A percentile compares a stretch with the other conserved stretches of the same genome.
phyloP scores from a whole-genome alignment of 2,888 invertebrate genomes.

The Cheilosia vulpina region DNA sequence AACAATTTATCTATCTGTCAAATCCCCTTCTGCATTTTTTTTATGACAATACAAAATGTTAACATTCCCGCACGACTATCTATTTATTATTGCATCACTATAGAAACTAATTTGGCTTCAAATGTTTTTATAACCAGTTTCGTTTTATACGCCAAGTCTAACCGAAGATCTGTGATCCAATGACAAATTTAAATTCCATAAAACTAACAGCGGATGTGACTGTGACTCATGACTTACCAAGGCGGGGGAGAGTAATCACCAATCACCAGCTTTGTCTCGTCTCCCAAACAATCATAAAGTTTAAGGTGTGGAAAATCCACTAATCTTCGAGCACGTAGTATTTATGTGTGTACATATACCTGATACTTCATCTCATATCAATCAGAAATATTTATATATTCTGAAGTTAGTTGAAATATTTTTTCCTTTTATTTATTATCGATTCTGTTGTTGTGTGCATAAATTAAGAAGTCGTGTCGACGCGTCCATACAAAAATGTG shows the following conservation, averaged over 20 bases:
- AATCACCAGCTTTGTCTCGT: neutral
- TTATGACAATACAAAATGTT: no score
- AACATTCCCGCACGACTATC: no score
- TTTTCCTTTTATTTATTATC: conserved; percentile 3
- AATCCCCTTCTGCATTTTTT: no score
- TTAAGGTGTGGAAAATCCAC: conserved; percentile 42
- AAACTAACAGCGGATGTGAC: conserved; percentile 34
- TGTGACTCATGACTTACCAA: conserved; percentile 20
- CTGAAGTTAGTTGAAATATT: conserved; percentile 30
- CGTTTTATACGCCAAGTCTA: neutral
- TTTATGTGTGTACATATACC: neutral
- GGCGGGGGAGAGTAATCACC: neutral
- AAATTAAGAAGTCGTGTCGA: conserved; percentile 10
- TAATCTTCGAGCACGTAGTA: conserved; percentile 17
- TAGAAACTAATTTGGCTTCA: neutral
- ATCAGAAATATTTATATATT: conserved; percentile 41
- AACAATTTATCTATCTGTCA: no score
- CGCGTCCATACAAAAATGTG: neutral
- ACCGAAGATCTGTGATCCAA: conserved; percentile 9
- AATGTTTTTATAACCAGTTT: conserved; percentile 19
- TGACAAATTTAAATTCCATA: conserved; percentile 34
- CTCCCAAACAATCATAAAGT: conserved; percentile 18
- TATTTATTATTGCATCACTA: no score
- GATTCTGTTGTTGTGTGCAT: conserved; percentile 6
- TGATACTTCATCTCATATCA: conserved; percentile 33